phyloP scores from a whole-genome alignment of 2,888 invertebrate species.

The Tillus elongatus region DNA sequence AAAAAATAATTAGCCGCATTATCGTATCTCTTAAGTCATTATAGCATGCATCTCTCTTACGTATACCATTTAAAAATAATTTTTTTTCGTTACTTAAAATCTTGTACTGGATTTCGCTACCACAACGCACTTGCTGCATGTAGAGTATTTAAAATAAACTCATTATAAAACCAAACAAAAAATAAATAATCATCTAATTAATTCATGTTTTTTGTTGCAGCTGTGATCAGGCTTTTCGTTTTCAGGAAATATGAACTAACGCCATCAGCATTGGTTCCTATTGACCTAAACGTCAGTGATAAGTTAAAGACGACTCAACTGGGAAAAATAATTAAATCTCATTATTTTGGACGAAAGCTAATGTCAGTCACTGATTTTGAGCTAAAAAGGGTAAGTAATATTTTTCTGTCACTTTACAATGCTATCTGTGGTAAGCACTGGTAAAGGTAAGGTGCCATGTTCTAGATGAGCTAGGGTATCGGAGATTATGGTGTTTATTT shows the following conservation, averaged over 20 bases:
- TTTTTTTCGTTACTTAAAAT: neutral
- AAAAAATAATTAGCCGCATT: no score
- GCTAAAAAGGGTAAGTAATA: neutral
- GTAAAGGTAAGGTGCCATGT: no score
- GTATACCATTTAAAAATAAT: no score
- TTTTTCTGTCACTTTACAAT: no score
- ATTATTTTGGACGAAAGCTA: conserved; percentile 11
- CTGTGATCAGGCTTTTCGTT: conserved; percentile 6
- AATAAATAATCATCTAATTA: no score
- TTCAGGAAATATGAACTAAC: conserved; percentile 7
- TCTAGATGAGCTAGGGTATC: no score
- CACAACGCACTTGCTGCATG: neutral
- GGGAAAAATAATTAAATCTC: conserved; percentile 11
- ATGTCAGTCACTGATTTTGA: neutral
- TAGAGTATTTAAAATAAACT: neutral
- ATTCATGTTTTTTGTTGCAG: neutral
- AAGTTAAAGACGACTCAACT: neutral
- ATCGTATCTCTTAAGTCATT: no score
- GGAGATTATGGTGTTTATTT: no score
- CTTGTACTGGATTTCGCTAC: neutral
- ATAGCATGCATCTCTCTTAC: no score
- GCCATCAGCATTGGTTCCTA: conserved; percentile 11
- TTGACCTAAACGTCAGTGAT: conserved; percentile 9
- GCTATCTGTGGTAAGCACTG: no score
- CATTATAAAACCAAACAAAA: no score